These are phyloP conservation scores for Xerus rutilus DNA, from an alignment of 2,797 vertebrate genomes.

Conservation along the genomic window DNA sequence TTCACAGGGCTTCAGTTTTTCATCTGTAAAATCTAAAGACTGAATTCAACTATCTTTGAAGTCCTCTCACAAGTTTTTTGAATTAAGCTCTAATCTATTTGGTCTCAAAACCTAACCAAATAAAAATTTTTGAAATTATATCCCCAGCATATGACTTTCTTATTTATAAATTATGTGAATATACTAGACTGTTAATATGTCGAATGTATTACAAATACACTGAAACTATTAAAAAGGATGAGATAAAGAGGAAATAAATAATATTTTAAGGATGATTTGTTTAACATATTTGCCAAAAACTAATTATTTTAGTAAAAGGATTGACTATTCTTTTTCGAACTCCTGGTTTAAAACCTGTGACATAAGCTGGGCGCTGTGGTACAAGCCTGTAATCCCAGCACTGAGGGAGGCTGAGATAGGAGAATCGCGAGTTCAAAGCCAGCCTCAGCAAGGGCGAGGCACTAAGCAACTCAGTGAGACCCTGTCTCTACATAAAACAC, in stretches of 20 bases:
- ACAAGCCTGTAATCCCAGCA: too few species aligned
- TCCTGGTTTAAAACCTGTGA: not conserved
- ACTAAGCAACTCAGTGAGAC: too few species aligned
- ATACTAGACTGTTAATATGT: not conserved
- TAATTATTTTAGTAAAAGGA: conserved; percentile 41
- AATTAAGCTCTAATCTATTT: not conserved
- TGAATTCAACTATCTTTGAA: not conserved
- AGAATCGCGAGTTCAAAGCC: too few species aligned
- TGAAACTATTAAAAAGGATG: conserved; percentile 24
- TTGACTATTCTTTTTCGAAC: conserved; percentile 31
- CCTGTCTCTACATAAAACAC: too few species aligned
- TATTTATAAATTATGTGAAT: not conserved
- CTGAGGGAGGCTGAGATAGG: too few species aligned
- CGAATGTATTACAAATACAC: conserved; percentile 28
- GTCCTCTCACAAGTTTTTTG: conserved; percentile 16
- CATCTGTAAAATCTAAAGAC: conserved; percentile 6
- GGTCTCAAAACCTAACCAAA: conserved; percentile 48
- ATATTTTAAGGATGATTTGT: conserved; percentile 54
- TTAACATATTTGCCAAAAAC: not conserved
- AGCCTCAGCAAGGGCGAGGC: too few species aligned
- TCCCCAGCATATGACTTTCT: not conserved
- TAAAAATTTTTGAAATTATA: conserved; percentile 24
- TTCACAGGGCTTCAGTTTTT: not conserved
- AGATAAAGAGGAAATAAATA: not conserved
- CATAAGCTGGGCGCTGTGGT: not conserved